Evolutionary conservation across 2,797 vertebrate species (phyloP).

Genomic region (Enteromius treurensis): DNA sequence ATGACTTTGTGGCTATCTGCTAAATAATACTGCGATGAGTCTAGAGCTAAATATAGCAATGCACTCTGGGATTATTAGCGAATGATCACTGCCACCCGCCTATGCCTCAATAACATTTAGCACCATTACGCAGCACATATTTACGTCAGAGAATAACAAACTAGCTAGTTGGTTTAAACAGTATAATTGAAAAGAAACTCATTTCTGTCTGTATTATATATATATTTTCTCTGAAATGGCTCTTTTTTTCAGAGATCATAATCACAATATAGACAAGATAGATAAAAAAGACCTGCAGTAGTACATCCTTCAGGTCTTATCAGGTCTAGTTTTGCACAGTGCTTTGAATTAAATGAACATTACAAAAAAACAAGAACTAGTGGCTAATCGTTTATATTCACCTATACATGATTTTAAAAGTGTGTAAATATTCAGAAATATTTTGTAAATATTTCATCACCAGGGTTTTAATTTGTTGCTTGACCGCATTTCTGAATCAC

Average conservation of each 20-base stretch:
- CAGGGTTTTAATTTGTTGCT: neutral
- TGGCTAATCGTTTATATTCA: neutral
- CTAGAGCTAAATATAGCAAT: conserved; percentile 15
- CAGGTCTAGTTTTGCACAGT: neutral
- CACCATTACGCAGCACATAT: neutral
- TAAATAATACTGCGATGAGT: conserved; percentile 15
- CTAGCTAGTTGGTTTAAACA: neutral
- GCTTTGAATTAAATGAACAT: neutral
- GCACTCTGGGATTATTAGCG: neutral
- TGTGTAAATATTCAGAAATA: no score
- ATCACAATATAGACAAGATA: neutral
- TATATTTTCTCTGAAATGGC: neutral
- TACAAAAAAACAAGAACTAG: neutral
- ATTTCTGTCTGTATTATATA: neutral
- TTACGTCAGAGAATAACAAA: neutral
- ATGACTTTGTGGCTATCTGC: neutral
- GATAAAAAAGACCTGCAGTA: neutral
- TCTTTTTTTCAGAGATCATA: neutral
- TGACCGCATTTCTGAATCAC: neutral
- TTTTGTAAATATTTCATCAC: neutral
- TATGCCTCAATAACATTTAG: neutral
- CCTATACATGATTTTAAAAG: neutral
- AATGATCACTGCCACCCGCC: neutral
- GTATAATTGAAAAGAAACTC: neutral
- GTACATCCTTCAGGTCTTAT: neutral